Conservation (phyloP, 2,888 invertebrate species). For the Branchellion lobata region DNA sequence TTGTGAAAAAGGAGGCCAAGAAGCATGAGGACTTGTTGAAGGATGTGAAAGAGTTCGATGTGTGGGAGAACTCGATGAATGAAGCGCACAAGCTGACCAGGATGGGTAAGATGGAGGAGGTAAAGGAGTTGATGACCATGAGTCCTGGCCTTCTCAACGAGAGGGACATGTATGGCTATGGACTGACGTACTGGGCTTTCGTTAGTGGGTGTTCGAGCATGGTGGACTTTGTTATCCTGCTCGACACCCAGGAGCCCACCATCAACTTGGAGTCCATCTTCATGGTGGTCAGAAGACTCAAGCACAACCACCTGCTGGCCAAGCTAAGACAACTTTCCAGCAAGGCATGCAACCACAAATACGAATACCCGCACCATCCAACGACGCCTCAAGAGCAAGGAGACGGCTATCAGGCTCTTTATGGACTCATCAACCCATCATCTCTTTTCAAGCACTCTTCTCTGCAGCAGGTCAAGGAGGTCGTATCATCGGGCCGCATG, state of each 20-base stretch:
- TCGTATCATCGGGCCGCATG: background rate
- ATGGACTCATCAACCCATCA: background rate
- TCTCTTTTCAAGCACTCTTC: background rate
- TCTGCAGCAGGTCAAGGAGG: background rate
- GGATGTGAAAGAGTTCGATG: constrained; percentile 20
- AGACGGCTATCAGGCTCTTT: background rate
- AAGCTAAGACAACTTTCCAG: background rate
- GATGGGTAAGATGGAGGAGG: constrained; percentile 37
- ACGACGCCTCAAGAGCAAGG: background rate
- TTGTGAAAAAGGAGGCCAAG: constrained; percentile 10
- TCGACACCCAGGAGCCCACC: background rate
- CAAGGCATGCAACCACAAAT: background rate
- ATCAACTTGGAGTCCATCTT: background rate
- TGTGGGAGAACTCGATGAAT: constrained; percentile 43
- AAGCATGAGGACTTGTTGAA: constrained; percentile 20
- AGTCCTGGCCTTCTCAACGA: constrained; percentile 7
- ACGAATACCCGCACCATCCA: background rate
- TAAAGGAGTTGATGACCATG: background rate
- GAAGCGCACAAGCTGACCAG: constrained; percentile 20
- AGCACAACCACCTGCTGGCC: background rate
- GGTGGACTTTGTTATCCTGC: constrained; percentile 12
- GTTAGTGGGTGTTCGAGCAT: constrained; percentile 39
- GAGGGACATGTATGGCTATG: constrained; percentile 37
- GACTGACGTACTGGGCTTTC: constrained; percentile 42
- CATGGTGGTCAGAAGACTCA: background rate